These are phyloP conservation scores for Spisula subtruncata DNA, from an alignment of 2,888 invertebrate species.

Conservation along the genomic window DNA sequence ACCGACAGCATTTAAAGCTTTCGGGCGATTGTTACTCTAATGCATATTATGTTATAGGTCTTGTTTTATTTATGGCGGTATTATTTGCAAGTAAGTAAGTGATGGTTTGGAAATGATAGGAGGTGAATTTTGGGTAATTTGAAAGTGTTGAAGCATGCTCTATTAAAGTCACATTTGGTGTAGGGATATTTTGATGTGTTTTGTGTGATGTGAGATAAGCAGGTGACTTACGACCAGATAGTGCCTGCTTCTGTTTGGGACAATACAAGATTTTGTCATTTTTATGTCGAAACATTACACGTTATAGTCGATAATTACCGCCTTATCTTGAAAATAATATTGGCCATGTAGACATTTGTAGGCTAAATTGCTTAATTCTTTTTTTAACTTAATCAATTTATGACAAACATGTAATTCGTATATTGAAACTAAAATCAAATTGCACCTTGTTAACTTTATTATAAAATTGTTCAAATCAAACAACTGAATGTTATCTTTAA, in stretches of 20 bases:
- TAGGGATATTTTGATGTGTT: conserved; percentile 7
- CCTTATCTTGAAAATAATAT: too few species aligned
- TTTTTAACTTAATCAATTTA: too few species aligned
- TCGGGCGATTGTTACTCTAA: conserved; percentile 8
- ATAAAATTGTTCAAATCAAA: too few species aligned
- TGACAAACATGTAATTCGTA: too few species aligned
- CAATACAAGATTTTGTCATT: background rate
- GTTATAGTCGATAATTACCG: too few species aligned
- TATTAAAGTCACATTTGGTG: background rate
- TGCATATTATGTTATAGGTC: background rate
- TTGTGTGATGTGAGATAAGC: background rate
- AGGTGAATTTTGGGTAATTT: background rate
- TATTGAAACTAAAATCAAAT: too few species aligned
- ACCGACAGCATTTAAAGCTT: background rate
- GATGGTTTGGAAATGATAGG: background rate
- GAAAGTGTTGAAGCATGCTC: background rate
- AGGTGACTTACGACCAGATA: background rate
- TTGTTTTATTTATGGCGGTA: conserved; percentile 16
- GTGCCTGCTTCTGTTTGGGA: background rate
- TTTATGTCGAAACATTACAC: too few species aligned
- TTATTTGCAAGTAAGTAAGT: background rate
- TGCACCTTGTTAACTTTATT: too few species aligned
- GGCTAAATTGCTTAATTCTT: too few species aligned
- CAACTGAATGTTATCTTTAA: too few species aligned
- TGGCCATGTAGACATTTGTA: too few species aligned